A percentile compares a stretch with the other conserved stretches of the same genome.
phyloP scores from a whole-genome alignment of 2,797 vertebrate species.

The Typhlichthys eigenmanni region DNA sequence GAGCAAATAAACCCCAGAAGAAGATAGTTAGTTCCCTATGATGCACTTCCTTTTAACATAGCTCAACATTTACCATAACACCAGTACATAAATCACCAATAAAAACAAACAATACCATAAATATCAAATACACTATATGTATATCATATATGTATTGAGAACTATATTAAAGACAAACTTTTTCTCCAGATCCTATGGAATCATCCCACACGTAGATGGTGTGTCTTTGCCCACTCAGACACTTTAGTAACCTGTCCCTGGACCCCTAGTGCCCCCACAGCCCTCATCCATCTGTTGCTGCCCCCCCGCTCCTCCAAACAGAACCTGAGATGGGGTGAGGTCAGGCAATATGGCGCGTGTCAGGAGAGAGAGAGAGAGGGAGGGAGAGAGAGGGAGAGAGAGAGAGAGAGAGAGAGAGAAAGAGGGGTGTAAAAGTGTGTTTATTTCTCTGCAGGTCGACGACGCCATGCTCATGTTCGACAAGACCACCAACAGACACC shows the following conservation, averaged over 20 bases:
- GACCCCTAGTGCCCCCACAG: constrained; percentile 15
- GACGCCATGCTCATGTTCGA: constrained; percentile 99
- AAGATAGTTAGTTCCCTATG: too few species aligned
- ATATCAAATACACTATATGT: too few species aligned
- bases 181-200: too few species aligned
- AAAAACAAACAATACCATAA: too few species aligned
- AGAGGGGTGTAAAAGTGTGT: constrained; percentile 20
- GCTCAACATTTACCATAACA: too few species aligned
- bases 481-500: constrained; percentile 98
- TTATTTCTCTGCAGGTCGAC: constrained; percentile 87
- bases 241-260: not conserved
- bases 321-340: constrained; percentile 78
- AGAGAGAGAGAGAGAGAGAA: not conserved
- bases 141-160: too few species aligned
- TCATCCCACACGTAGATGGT: not conserved
- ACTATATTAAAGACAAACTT: too few species aligned
- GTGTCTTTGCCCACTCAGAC: not conserved
- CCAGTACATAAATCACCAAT: too few species aligned
- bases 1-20: too few species aligned
- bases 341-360: constrained; percentile 70
- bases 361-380: constrained; percentile 23
- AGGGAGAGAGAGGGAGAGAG: not conserved
- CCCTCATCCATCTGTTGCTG: constrained; percentile 75
- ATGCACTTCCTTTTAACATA: too few species aligned
- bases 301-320: constrained; percentile 58